Conservation (phyloP, 1,140 invertebrate genomes). For the Aphis gossypii region DNA sequence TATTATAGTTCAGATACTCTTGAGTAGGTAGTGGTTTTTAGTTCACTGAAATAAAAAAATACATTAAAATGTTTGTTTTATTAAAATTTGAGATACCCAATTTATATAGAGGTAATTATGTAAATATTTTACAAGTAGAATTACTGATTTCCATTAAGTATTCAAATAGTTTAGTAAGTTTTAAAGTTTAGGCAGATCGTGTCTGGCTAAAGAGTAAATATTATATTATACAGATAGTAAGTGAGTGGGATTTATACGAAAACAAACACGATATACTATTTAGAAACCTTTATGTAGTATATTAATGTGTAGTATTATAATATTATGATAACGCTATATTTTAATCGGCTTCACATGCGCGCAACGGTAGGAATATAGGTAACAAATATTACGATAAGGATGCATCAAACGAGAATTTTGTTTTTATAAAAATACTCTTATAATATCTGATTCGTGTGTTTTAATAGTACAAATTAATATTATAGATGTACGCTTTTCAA, state of each 20-base stretch:
- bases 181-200: background rate
- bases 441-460: background rate
- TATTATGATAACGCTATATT: background rate
- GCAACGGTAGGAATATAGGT: background rate
- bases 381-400: background rate
- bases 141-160: background rate
- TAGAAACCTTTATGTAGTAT: background rate
- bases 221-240: background rate
- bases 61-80: background rate
- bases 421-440: background rate
- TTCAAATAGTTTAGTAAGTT: background rate
- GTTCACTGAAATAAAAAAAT: background rate
- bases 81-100: background rate
- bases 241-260: background rate
- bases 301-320: background rate
- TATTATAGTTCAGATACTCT: background rate
- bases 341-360: background rate
- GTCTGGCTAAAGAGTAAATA: background rate
- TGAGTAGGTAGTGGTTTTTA: background rate
- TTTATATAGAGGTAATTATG: background rate
- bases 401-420: background rate
- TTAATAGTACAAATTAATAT: background rate
- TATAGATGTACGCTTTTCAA: background rate
- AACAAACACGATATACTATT: background rate
- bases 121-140: background rate